phyloP scores from a whole-genome alignment of 2,797 vertebrate species.

The Galaxias olidus region DNA sequence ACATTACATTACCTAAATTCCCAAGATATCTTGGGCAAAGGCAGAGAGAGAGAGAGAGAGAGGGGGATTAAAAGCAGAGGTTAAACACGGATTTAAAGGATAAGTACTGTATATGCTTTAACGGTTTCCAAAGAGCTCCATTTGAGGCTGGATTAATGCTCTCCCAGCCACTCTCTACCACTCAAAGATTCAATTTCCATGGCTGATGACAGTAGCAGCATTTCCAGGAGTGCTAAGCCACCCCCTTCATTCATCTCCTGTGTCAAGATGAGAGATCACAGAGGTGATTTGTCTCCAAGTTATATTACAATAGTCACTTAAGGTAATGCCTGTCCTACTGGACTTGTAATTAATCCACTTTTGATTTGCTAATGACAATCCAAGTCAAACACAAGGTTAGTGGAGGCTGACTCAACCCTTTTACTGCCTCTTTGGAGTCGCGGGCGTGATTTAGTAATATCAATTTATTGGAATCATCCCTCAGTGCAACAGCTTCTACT shows the following conservation, averaged over 20 bases:
- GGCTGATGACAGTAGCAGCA: constrained; percentile 61
- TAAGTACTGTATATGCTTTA: constrained; percentile 18
- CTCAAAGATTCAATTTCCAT: constrained; percentile 64
- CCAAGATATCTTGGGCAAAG: background rate
- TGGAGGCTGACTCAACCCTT: constrained; percentile 71
- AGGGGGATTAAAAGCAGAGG: constrained; percentile 12
- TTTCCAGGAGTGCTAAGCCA: constrained; percentile 61
- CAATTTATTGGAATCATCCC: constrained; percentile 66
- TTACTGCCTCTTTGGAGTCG: constrained; percentile 47
- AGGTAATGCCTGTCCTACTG: constrained; percentile 62
- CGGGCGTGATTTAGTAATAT: constrained; percentile 46
- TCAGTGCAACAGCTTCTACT: constrained; percentile 58
- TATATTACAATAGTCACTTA: constrained; percentile 78
- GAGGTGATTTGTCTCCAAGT: constrained; percentile 66
- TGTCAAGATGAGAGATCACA: constrained; percentile 62
- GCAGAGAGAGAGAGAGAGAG: constrained; percentile 18
- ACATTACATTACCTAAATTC: background rate
- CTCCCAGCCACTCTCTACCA: constrained; percentile 59
- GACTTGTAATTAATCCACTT: constrained; percentile 71
- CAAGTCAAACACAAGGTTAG: constrained; percentile 73
- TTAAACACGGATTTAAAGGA: constrained; percentile 37
- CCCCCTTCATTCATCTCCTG: constrained; percentile 45
- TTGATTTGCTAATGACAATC: constrained; percentile 74
- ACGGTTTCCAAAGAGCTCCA: constrained; percentile 50
- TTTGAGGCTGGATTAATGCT: constrained; percentile 62